These are phyloP conservation scores for Schizothorax lantsangensis DNA, from an alignment of 2,797 vertebrate genomes.

Conservation along the genomic window DNA sequence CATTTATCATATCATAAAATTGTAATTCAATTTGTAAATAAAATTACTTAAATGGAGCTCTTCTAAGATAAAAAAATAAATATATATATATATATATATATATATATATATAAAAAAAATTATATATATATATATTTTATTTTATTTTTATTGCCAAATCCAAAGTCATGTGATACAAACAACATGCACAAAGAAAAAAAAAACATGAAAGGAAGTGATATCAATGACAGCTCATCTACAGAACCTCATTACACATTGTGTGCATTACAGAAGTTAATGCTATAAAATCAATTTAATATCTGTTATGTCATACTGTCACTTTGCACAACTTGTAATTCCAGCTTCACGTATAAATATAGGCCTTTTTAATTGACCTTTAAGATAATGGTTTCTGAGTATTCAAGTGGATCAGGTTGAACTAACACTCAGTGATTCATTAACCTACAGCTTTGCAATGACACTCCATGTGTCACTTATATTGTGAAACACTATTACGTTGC, in stretches of 20 bases:
- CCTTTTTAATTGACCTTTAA: not conserved
- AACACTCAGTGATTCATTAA: conserved; percentile 32
- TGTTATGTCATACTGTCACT: not conserved
- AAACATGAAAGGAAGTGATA: conserved; percentile 2
- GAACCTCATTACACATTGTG: not conserved
- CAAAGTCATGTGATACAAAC: not conserved
- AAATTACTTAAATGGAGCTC: not conserved
- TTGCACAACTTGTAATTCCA: conserved; percentile 7
- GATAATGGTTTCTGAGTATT: not conserved
- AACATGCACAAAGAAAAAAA: not conserved
- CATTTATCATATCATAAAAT: not conserved
- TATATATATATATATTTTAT: no score
- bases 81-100: no score
- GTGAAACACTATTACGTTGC: conserved; percentile 12
- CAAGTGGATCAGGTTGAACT: not conserved
- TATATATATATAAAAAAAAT: no score
- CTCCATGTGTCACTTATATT: conserved; percentile 19
- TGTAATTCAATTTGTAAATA: not conserved
- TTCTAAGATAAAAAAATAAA: not conserved
- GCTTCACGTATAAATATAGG: not conserved
- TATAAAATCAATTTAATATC: not conserved
- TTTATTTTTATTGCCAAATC: not conserved
- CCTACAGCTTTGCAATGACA: not conserved
- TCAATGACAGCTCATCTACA: not conserved
- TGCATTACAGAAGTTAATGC: not conserved